Percentiles rank a stretch among this genome's conserved stretches.
These are phyloP conservation scores for Alexandromys fortis DNA, from an alignment of 2,113 vertebrate genomes.

Conservation along the genomic window DNA sequence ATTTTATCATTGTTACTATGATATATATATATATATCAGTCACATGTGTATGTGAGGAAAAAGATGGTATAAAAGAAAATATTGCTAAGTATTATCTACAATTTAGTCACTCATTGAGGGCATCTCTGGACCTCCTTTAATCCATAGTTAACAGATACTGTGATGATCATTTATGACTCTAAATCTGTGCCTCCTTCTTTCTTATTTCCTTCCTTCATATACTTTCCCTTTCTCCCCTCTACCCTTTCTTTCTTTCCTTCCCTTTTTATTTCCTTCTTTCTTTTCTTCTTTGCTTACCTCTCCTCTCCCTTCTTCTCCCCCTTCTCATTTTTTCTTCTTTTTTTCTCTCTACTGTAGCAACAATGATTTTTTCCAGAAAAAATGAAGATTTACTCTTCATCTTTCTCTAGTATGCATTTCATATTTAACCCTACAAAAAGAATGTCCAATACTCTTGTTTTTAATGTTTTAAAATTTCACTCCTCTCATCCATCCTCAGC, in stretches of 20 bases:
- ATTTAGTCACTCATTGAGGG: too few species aligned
- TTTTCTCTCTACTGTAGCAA: not conserved
- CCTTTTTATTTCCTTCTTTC: not conserved
- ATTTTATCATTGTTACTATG: not conserved
- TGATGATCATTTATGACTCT: not conserved
- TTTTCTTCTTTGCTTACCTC: accelerated
- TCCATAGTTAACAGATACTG: not conserved
- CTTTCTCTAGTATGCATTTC: not conserved
- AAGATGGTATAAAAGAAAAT: not conserved
- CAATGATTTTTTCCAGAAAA: not conserved
- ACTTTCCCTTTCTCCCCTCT: not conserved
- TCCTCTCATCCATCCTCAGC: not conserved
- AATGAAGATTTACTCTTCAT: not conserved
- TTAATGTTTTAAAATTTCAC: not conserved
- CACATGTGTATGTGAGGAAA: not conserved
- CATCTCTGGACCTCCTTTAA: not conserved
- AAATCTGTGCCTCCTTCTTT: not conserved
- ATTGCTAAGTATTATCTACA: not conserved
- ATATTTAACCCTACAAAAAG: not conserved
- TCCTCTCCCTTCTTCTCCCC: accelerated
- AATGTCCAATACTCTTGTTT: not conserved
- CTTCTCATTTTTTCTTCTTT: too few species aligned
- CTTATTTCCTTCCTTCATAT: not conserved
- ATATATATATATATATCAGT: not conserved
- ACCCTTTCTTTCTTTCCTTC: not conserved